Conservation (phyloP, 1,140 invertebrate genomes). For the Tachypleus tridentatus region DNA sequence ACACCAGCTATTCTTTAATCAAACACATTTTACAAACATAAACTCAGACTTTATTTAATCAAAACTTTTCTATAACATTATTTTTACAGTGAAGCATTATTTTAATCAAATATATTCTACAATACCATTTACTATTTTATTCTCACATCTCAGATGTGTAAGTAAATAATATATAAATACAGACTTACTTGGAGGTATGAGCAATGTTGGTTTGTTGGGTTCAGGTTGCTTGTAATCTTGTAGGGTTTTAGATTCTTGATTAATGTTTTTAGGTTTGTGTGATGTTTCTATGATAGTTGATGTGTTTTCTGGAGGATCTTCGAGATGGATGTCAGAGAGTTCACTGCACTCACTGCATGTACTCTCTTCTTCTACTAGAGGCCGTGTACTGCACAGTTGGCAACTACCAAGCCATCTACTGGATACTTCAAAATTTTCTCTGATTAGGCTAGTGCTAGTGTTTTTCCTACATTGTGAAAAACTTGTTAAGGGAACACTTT, state of each 20-base stretch:
- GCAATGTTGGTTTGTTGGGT: slow-evolving; percentile 44
- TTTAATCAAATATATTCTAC: not conserved
- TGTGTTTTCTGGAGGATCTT: slow-evolving; percentile 14
- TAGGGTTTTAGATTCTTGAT: slow-evolving; percentile 30
- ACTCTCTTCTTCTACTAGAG: slow-evolving; percentile 10
- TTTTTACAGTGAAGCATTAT: no score
- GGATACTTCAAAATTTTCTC: no score
- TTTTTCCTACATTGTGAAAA: no score
- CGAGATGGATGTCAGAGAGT: slow-evolving; percentile 13
- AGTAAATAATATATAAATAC: no score
- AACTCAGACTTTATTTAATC: no score
- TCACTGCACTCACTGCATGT: slow-evolving; percentile 13
- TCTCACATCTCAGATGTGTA: not conserved
- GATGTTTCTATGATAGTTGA: slow-evolving; percentile 9
- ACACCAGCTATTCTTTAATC: no score
- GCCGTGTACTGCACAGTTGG: not conserved
- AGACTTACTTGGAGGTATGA: slow-evolving; percentile 43
- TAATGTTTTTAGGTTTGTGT: slow-evolving; percentile 26
- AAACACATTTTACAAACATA: no score
- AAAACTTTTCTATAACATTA: no score
- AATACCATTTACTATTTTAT: slow-evolving; percentile 3
- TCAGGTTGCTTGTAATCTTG: slow-evolving; percentile 45
- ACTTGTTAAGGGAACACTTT: no score
- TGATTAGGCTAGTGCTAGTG: no score
- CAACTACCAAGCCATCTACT: no score